These are phyloP conservation scores for Theretra japonica DNA, from an alignment of 2,888 invertebrate genomes.

Conservation along the genomic window DNA sequence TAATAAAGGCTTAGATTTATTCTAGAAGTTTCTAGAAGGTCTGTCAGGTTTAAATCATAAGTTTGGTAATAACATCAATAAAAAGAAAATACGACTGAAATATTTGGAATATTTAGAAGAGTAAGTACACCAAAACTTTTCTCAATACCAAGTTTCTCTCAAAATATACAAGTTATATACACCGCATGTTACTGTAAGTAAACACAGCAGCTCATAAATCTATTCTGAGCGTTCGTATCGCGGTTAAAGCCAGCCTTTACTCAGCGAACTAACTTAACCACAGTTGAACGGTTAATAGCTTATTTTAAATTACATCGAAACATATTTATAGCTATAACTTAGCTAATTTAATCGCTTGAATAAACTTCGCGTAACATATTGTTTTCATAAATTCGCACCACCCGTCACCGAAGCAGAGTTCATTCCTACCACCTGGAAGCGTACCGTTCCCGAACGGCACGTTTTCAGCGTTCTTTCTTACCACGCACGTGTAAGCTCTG, in stretches of 20 bases:
- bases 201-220: neutral
- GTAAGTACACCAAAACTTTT: neutral
- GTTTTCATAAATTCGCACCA: neutral
- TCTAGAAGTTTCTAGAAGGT: too few relatives aligned
- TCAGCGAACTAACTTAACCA: neutral
- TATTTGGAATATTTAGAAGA: too few relatives aligned
- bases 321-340: neutral
- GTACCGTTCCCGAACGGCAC: too few relatives aligned
- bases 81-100: too few relatives aligned
- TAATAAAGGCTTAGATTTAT: too few relatives aligned
- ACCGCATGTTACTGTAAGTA: neutral
- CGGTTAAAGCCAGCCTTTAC: neutral
- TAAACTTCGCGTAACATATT: neutral
- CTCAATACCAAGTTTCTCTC: neutral
- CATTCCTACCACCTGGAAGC: too few relatives aligned
- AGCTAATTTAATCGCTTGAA: neutral
- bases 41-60: too few relatives aligned
- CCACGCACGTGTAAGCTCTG: too few relatives aligned
- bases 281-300: neutral
- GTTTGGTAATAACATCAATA: too few relatives aligned
- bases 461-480: too few relatives aligned
- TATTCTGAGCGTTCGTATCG: neutral
- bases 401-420: too few relatives aligned
- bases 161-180: neutral
- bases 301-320: neutral